Base-by-base conservation (phyloP, 2,797 vertebrate genomes). In the Argya squamiceps region DNA sequence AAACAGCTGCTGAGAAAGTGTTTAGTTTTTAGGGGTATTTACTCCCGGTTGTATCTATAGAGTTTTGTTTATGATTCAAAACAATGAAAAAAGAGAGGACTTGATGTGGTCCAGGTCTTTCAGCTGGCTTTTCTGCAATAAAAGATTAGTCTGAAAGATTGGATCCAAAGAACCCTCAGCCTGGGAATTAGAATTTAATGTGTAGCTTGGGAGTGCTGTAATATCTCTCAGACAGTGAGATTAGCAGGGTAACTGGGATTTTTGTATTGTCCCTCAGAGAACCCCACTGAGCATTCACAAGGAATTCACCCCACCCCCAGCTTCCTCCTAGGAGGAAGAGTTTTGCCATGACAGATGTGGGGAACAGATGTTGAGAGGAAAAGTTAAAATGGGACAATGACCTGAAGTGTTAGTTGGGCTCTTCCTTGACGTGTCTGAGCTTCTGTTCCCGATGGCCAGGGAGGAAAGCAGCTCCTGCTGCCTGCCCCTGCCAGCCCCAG, bases 361-460 rank as follows among this genome's bases (percentile, higher is more conserved):
- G 77, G 94, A 96, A 64, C 96, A 96, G 95, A 96, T 96, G 96
- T 93, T 65, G 84, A 67, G 88, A 85, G 74, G 83, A 80, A 47
- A 87, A 95, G 95, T 92, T 95, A 84, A 21, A 70, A 55, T 0
- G 34, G 88, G 89, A 93, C 95, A 64, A 58, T 79, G 91, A 95
- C 94, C 88, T 86, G 41, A 74, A 94, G 83, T 87, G 67, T 86
- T 79, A 23, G 69, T 6, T 67, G 74, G 88, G 91, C 59, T 70
- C 44, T 49, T 65, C 56, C 62, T 37, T 76, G 73, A 15, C 0
- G 1, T 90, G 93, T 9, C 73, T 55, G 89, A 88, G 64, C 62
- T 81, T 69, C 67, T 82, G 88, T 60, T 94, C 58, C 76, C 0
- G 0, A 8, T 43, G 73, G 60, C 50, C 60, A 0, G 1, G 18